Base-by-base conservation (phyloP, 2,888 invertebrate species). In the Drymonia ruficornis region DNA sequence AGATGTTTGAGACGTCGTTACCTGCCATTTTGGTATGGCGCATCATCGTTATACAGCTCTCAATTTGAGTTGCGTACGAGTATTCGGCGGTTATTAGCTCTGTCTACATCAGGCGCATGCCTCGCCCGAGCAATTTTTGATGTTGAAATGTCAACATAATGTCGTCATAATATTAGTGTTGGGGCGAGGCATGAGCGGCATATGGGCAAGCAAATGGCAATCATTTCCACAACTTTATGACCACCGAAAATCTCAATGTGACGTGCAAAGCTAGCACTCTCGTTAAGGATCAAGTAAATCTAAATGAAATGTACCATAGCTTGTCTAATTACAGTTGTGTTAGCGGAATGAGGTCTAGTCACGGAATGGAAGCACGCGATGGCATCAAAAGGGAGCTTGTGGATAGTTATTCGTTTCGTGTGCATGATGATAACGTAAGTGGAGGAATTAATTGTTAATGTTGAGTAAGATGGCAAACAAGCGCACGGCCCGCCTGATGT, bases 321-420 rank as follows among this genome's bases (percentile, higher is more conserved):
- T 66, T 72, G 72, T 72, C 77, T 84, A 84, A 84, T 84, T 84
- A 81, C 78, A 60, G 62, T 60, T 54, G 72, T 65, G 70, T 74
- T 73, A 65, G 51, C 63, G 65, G 70, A 80, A 83, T 76, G 80
- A 78, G 74, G 71, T 67, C 68, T 65, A 59, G 60, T 59, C 83
- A 83, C 83, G 83, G 75, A 68, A 83, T 65, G 49, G 34, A 31
- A 56, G 58, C 83, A 83, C 83, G 83, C 83, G 63, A 81, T 59
- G 28, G 53, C 28, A 28, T 45, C 28, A 28, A 45, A 45, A 8
- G 45, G 45, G 16, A 11, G 9, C 8, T 16, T 15, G 28, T 28
- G 28, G 28, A 45, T 28, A 45, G 19, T 28, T 45, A 3, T 45
- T 28, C 9, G 12, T 43, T 43, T 43, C 56, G 16, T 11, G 52